phyloP scores from a whole-genome alignment of 2,888 invertebrate genomes.

The Alentia gelatinosa region DNA sequence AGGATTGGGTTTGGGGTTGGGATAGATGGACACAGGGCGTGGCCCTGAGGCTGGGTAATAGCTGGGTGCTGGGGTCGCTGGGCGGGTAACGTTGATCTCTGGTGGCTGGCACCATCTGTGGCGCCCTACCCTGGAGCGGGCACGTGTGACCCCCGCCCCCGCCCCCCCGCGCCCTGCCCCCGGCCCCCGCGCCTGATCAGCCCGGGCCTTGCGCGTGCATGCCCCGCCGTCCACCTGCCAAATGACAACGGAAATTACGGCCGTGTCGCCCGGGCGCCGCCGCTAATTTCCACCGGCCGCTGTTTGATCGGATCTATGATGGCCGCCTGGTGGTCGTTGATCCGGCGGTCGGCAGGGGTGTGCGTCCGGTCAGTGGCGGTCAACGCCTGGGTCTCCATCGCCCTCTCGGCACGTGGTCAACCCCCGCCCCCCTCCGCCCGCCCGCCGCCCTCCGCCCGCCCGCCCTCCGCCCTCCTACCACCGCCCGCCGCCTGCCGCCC shows the following conservation, averaged over 20 bases:
- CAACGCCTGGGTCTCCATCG: background rate
- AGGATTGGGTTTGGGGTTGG: background rate
- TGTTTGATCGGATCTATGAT: slow-evolving; percentile 43
- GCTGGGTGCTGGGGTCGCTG: background rate
- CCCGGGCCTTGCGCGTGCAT: background rate
- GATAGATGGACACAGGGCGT: no score
- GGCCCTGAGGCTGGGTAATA: no score
- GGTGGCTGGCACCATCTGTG: background rate
- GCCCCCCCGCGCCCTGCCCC: background rate
- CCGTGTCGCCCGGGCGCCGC: slow-evolving; percentile 1
- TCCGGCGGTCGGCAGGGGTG: background rate
- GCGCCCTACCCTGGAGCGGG: background rate
- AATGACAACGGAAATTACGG: slow-evolving; percentile 41
- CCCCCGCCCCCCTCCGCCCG: background rate
- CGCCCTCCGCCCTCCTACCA: no score
- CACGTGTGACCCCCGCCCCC: background rate
- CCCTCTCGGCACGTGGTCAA: background rate
- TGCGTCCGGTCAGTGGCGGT: background rate
- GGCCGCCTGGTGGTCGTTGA: background rate
- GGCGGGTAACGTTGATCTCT: background rate
- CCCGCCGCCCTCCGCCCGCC: background rate
- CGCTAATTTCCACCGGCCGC: slow-evolving; percentile 15
- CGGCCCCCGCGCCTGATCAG: background rate
- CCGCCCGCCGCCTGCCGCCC: no score
- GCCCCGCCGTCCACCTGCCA: slow-evolving; percentile 44